A percentile compares a stretch with the other conserved stretches of the same genome.
Evolutionary conservation across 2,797 vertebrate genomes (phyloP).

Genomic region (Picus viridis): DNA sequence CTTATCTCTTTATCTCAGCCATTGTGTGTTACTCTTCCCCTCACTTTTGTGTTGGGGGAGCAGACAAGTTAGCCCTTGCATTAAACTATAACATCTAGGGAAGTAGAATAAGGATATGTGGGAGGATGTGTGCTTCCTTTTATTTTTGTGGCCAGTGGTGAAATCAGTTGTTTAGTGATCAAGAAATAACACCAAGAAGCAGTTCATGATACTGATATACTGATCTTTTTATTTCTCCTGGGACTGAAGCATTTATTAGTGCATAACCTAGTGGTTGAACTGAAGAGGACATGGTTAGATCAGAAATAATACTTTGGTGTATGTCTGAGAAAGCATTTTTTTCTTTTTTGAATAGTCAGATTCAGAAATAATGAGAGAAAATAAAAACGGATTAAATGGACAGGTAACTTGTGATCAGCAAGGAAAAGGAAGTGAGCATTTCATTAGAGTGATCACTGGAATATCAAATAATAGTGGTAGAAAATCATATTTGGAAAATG

Average conservation of each 20-base stretch:
- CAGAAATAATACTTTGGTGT: neutral
- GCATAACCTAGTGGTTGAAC: neutral
- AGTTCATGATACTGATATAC: neutral
- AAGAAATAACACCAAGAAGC: neutral
- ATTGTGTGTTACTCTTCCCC: no score
- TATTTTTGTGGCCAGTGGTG: neutral
- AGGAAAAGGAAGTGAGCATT: neutral
- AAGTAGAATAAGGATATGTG: neutral
- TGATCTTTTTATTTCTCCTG: neutral
- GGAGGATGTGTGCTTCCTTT: neutral
- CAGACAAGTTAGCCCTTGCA: no score
- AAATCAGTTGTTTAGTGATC: neutral
- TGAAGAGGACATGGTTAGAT: neutral
- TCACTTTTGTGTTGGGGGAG: no score
- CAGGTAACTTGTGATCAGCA: neutral
- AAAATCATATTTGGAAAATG: neutral
- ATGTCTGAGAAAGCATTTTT: neutral
- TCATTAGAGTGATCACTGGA: neutral
- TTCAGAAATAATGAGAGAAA: neutral
- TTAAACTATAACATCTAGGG: neutral
- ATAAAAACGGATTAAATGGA: neutral
- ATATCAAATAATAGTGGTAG: neutral
- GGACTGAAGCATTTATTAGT: neutral
- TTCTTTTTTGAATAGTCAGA: neutral
- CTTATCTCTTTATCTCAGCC: no score